Evolutionary conservation across 2,888 invertebrate genomes (phyloP).

Genomic region (Ochropleura plecta): DNA sequence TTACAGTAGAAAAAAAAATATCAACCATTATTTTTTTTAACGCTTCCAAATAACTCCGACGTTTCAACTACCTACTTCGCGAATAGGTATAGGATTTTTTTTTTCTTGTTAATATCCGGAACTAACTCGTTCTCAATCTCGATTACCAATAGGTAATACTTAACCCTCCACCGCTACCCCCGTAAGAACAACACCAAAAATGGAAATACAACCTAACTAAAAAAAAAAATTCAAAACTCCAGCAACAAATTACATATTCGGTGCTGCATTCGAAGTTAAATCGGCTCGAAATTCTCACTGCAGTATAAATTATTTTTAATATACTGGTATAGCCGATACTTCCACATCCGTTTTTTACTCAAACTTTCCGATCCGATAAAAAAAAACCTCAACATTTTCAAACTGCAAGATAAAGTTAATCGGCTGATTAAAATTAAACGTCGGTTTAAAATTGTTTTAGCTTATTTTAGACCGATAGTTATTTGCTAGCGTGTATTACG

Average conservation of each 20-base stretch:
- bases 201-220: not conserved
- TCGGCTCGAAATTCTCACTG: conserved; percentile 21
- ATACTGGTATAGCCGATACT: not conserved
- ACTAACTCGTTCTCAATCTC: not conserved
- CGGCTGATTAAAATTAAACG: conserved; percentile 14
- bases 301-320: conserved; percentile 29
- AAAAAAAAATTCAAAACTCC: not conserved
- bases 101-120: not conserved
- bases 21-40: no score
- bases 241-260: conserved; percentile 30
- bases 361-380: conserved; percentile 25
- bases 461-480: conserved; percentile 17
- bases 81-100: no score
- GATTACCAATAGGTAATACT: not conserved
- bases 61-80: no score
- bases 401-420: not conserved
- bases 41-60: no score
- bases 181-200: not conserved
- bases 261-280: conserved; percentile 6
- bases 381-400: not conserved
- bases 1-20: no score
- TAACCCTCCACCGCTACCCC: not conserved
- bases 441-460: not conserved
- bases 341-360: conserved; percentile 18
- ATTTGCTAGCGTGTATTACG: conserved; percentile 14